These are phyloP conservation scores for Tethea ocularis DNA, from an alignment of 2,888 invertebrate species.

Conservation along the genomic window DNA sequence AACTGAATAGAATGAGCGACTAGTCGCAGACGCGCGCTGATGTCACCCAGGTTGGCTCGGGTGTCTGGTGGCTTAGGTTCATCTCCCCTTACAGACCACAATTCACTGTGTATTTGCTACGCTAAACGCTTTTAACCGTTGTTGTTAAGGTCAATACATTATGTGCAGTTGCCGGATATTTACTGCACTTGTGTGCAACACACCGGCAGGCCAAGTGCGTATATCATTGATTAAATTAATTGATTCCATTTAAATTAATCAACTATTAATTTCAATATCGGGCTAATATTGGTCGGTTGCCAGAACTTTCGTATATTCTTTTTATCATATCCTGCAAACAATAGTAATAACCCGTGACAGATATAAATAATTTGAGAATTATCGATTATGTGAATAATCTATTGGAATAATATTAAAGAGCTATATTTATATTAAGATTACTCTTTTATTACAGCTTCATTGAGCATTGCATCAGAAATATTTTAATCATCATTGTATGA, in stretches of 20 bases:
- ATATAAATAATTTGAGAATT: neutral
- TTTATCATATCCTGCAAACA: constrained; percentile 34
- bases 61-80: constrained; percentile 37
- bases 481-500: too few species aligned
- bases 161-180: constrained; percentile 51
- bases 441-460: neutral
- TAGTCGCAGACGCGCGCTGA: constrained; percentile 63
- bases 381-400: neutral
- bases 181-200: constrained; percentile 29
- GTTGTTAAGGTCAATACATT: constrained; percentile 67
- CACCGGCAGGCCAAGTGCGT: constrained; percentile 47
- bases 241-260: constrained; percentile 54
- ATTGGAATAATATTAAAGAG: neutral
- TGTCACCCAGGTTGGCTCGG: constrained; percentile 75
- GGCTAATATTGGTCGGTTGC: constrained; percentile 53
- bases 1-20: constrained; percentile 76
- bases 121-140: constrained; percentile 67
- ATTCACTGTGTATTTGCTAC: constrained; percentile 49
- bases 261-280: constrained; percentile 55
- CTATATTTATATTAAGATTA: neutral
- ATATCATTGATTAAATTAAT: constrained; percentile 40
- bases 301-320: constrained; percentile 40
- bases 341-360: constrained; percentile 24
- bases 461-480: too few species aligned
- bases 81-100: constrained; percentile 36